Conservation (phyloP, 2,797 vertebrate species). For the Alca torda region DNA sequence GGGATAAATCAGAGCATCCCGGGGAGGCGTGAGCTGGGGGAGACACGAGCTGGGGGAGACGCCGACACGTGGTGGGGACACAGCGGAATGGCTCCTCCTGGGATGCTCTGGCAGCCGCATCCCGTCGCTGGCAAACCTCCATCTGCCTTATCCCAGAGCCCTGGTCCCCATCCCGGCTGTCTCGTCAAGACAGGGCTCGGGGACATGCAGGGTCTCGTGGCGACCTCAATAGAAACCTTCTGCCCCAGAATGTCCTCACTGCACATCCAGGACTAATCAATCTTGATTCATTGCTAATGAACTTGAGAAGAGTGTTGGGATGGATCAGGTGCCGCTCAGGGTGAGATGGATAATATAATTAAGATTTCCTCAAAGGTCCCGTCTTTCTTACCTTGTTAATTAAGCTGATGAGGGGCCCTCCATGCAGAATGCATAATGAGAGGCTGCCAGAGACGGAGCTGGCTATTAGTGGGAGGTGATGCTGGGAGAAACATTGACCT, state of each 20-base stretch:
- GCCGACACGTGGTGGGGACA: fast-evolving
- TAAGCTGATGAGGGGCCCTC: conserved; percentile 42
- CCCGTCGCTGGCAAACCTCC: background rate
- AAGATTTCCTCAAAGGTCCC: conserved; percentile 59
- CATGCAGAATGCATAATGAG: conserved; percentile 31
- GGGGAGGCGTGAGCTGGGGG: fast-evolving
- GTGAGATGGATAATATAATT: conserved; percentile 69
- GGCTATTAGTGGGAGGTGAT: background rate
- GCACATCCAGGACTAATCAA: conserved; percentile 24
- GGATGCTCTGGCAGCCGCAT: background rate
- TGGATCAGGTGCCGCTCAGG: conserved; percentile 62
- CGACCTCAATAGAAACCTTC: background rate
- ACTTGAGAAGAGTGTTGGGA: conserved; percentile 45
- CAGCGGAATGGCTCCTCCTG: background rate
- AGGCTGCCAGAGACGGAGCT: background rate
- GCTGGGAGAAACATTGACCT: background rate
- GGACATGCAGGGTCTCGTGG: fast-evolving
- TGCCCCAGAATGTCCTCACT: background rate
- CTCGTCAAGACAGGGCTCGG: background rate
- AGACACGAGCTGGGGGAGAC: too few relatives aligned
- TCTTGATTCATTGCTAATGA: conserved; percentile 61
- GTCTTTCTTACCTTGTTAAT: conserved; percentile 69
- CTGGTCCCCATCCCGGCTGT: background rate
- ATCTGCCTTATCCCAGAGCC: background rate
- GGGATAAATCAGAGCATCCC: background rate